Evolutionary conservation across 2,888 invertebrate species (phyloP).

Genomic region (Ormyrus rosae): DNA sequence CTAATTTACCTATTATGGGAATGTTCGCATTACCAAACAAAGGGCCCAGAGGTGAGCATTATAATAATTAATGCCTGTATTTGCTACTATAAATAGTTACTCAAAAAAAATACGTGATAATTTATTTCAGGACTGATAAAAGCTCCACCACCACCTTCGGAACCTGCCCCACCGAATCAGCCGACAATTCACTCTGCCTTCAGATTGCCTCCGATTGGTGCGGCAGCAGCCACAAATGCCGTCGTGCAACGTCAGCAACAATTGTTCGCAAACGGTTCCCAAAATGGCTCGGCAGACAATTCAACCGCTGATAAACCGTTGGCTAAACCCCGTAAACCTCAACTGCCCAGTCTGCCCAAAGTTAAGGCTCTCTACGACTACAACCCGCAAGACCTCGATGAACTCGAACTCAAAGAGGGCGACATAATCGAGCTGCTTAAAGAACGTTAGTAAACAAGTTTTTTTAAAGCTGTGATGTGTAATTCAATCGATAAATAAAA

Average conservation of each 20-base stretch:
- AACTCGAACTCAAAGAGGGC: constrained; percentile 80
- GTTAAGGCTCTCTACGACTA: constrained; percentile 80
- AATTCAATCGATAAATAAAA: neutral
- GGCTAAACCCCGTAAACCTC: constrained; percentile 74
- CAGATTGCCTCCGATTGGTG: constrained; percentile 63
- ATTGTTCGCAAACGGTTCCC: no score
- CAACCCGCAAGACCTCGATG: constrained; percentile 82
- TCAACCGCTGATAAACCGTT: constrained; percentile 58
- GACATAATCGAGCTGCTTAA: constrained; percentile 80
- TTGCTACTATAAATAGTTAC: neutral
- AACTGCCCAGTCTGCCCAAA: constrained; percentile 72
- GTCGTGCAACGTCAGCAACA: constrained; percentile 2
- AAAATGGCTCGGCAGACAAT: no score
- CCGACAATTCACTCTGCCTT: constrained; percentile 69
- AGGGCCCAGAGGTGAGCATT: constrained; percentile 60
- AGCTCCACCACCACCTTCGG: constrained; percentile 76
- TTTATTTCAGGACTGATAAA: constrained; percentile 63
- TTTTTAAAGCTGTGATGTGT: neutral
- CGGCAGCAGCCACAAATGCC: constrained; percentile 40
- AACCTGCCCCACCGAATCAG: constrained; percentile 76
- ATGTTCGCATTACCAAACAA: constrained; percentile 66
- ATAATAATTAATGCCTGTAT: neutral
- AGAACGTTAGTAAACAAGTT: constrained; percentile 76
- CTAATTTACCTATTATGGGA: constrained; percentile 64
- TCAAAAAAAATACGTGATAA: neutral